A percentile compares a stretch with the other conserved stretches of the same genome.
phyloP scores from a whole-genome alignment of 2,113 vertebrate genomes.

The Glaucomys volans region DNA sequence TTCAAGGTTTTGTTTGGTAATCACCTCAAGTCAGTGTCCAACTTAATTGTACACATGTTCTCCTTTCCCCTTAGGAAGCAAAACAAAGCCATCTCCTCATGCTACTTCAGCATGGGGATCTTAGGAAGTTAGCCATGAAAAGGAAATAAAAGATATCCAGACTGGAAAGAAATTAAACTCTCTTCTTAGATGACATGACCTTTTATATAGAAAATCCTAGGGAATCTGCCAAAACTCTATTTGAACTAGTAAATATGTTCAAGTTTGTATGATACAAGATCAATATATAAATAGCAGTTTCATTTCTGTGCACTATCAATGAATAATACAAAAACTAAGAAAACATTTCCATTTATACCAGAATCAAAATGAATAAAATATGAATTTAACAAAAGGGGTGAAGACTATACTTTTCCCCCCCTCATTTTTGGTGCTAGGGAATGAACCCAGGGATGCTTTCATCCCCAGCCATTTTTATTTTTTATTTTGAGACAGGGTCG shows the following conservation, averaged over 20 bases:
- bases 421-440: too few species aligned
- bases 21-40: neutral
- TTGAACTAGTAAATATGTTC: neutral
- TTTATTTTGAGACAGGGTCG: too few species aligned
- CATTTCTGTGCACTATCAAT: neutral
- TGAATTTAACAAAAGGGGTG: neutral
- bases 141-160: neutral
- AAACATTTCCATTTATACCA: neutral
- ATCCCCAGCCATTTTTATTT: too few species aligned
- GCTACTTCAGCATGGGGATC: neutral
- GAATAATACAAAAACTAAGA: neutral
- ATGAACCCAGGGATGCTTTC: too few species aligned
- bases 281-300: neutral
- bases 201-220: neutral
- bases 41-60: neutral
- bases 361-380: neutral
- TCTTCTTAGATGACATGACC: neutral
- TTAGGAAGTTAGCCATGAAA: neutral
- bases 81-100: neutral
- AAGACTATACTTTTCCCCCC: too few species aligned
- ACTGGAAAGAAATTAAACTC: neutral
- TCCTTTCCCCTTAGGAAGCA: neutral
- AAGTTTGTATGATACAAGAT: neutral
- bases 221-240: neutral
- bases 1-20: neutral